Conservation (phyloP, 1,140 invertebrate species). For the Drosophila carrolli region DNA sequence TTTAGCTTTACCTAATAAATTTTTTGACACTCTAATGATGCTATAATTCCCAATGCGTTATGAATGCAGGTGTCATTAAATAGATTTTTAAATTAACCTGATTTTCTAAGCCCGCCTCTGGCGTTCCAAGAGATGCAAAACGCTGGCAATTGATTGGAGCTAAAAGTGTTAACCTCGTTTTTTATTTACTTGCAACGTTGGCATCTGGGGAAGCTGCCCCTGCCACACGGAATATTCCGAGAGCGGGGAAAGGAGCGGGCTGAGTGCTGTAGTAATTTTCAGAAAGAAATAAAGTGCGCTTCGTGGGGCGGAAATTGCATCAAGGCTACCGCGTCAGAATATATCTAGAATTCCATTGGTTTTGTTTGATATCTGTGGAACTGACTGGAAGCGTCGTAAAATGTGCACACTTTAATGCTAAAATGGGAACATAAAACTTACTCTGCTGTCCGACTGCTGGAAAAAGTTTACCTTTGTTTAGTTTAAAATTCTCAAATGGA, state of each 20-base stretch:
- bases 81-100: no score
- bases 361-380: slow-evolving; percentile 29
- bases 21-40: no score
- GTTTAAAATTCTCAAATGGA: no score
- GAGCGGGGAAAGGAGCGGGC: neutral
- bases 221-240: slow-evolving; percentile 33
- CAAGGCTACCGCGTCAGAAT: neutral
- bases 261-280: slow-evolving; percentile 27
- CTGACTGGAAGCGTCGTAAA: slow-evolving; percentile 11
- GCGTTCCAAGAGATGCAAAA: neutral
- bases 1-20: no score
- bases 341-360: slow-evolving; percentile 1
- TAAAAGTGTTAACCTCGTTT: slow-evolving; percentile 33
- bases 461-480: neutral
- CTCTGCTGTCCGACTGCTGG: neutral
- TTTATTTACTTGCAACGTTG: slow-evolving; percentile 7
- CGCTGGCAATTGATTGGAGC: slow-evolving; percentile 1
- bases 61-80: no score
- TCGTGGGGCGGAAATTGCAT: slow-evolving; percentile 37
- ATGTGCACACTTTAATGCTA: slow-evolving; percentile 1
- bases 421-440: slow-evolving; percentile 2
- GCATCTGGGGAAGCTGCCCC: slow-evolving; percentile 8
- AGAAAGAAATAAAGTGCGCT: slow-evolving; percentile 3
- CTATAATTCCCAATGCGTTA: no score
- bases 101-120: no score